Base-by-base conservation (phyloP, 2,113 vertebrate genomes). In the Saguinus midas region DNA sequence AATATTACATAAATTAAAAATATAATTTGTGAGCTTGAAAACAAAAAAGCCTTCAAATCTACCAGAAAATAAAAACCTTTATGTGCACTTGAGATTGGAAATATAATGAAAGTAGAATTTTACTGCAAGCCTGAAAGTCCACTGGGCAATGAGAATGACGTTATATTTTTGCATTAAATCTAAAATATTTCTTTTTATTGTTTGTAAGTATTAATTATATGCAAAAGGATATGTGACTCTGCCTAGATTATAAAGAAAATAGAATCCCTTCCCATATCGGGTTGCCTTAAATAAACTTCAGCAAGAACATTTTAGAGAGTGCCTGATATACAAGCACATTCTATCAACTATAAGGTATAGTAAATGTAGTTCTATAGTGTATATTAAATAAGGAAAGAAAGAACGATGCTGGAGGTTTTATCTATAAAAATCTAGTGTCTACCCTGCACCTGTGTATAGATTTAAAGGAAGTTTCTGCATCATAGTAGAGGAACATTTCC, bases 181-280 rank as follows among this genome's bases (percentile, higher is more conserved):
- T 75, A 79, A 91, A 72, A 14, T 37, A 76, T 89, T 87, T 92
- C 23, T 94, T 81, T 90, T 79, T 13, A 87, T 83, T 94, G 90
- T 94, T 96, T 97, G 48, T 87, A 90, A 75, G 57, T 73, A 90
- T 79, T 92, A 45, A 90, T 83, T 73, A 70, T 90, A 83, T 68
- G 21, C 58, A 79, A 72, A 73, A 92, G 16, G 82, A 21, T 73
- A 87, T 58, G 50, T 87, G 35, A 84, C 64, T 86, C 35, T 83
- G 13, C 43, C 21, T 14, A 64, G 52, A 96, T 37, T 37, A 70
- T 48, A 87, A 87, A 92, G 55, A 50, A 83, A 78, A 83, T 3
- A 87, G 23, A 50, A 50, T 79, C 55, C 5, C n/a, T 64, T 95
- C 16, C 6, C 29, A 78, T 61, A 48, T 7, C 50, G 27, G n/a